These are phyloP conservation scores for Bucco capensis DNA, from an alignment of 2,113 vertebrate genomes.

Conservation along the genomic window DNA sequence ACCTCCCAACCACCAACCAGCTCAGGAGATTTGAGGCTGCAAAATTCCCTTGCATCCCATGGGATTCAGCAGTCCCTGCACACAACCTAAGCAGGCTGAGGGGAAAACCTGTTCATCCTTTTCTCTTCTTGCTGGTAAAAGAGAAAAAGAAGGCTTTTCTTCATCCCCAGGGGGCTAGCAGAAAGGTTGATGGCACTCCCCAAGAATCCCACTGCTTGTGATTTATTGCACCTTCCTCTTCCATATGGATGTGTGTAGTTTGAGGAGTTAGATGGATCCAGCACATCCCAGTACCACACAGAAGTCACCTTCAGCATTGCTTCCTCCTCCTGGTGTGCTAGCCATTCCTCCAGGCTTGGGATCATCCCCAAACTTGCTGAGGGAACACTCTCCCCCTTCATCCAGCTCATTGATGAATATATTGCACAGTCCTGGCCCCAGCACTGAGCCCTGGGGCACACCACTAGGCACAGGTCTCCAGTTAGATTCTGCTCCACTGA, in stretches of 20 bases:
- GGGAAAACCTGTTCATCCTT: background rate
- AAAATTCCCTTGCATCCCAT: rapidly evolving
- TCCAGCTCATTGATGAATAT: no score
- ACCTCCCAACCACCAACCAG: background rate
- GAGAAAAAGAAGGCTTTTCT: background rate
- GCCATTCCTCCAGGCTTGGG: no score
- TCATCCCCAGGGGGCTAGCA: background rate
- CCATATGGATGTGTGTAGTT: background rate
- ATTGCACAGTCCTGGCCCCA: no score
- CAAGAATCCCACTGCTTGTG: background rate
- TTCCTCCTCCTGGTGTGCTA: no score
- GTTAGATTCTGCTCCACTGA: no score
- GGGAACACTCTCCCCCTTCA: no score
- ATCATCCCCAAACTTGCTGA: no score
- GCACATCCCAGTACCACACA: background rate
- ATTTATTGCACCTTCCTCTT: background rate
- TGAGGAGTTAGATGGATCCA: background rate
- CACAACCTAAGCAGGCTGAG: background rate
- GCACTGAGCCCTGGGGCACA: no score
- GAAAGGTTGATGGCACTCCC: background rate
- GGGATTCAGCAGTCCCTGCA: background rate
- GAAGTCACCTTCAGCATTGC: background rate
- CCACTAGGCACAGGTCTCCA: no score
- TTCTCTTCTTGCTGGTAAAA: background rate
- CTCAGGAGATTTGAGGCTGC: background rate